Conservation (phyloP, 2,113 vertebrate genomes). For the Quiscalus mexicanus region DNA sequence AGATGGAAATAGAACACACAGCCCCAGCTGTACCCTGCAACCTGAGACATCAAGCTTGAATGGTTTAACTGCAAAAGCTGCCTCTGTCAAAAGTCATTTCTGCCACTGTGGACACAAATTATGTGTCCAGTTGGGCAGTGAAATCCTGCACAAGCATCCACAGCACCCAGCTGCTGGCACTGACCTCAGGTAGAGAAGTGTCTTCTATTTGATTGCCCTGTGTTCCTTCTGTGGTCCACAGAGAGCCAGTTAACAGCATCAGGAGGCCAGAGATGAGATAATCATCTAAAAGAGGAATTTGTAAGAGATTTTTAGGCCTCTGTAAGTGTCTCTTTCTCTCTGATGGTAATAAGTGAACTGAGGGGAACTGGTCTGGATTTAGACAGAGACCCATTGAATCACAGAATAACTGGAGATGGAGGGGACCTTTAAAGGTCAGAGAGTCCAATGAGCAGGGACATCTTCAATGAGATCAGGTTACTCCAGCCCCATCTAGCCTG, state of each 20-base stretch:
- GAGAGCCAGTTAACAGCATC: not conserved
- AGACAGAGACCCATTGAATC: not conserved
- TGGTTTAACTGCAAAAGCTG: not conserved
- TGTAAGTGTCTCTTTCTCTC: not conserved
- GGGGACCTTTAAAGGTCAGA: not conserved
- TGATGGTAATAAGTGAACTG: not conserved
- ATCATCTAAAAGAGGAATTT: not conserved
- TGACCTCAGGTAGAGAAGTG: not conserved
- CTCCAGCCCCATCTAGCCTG: not conserved
- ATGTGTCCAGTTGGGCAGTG: not conserved
- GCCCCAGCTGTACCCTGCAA: not conserved
- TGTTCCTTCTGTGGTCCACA: not conserved
- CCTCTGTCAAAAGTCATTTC: not conserved
- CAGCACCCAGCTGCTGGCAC: not conserved
- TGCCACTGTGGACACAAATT: not conserved
- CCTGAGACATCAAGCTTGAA: not conserved
- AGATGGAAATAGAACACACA: not conserved
- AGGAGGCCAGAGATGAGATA: not conserved
- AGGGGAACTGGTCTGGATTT: not conserved
- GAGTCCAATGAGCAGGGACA: not conserved
- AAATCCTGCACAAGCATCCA: not conserved
- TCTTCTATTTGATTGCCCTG: not conserved
- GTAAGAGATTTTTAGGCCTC: not conserved
- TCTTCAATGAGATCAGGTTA: not conserved
- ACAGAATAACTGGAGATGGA: not conserved